phyloP scores from a whole-genome alignment of 1,140 invertebrate species.

The Neotoxoptera formosana region DNA sequence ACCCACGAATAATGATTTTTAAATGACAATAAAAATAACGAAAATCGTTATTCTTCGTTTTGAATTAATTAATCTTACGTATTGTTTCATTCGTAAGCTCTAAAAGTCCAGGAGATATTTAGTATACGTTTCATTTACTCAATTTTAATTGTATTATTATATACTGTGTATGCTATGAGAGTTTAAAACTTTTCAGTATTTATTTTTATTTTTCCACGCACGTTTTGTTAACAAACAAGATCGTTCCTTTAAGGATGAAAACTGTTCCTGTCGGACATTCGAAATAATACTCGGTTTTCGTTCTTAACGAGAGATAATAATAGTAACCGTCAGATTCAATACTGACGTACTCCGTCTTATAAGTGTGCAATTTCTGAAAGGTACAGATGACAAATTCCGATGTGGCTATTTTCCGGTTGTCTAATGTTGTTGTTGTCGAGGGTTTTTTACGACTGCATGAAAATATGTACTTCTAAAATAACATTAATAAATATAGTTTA shows the following conservation, averaged over 20 bases:
- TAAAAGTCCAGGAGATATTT: too few relatives aligned
- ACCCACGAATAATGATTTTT: too few relatives aligned
- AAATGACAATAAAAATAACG: too few relatives aligned
- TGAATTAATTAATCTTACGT: too few relatives aligned
- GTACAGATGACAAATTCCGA: background rate
- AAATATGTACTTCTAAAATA: background rate
- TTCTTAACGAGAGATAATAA: background rate
- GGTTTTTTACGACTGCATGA: background rate
- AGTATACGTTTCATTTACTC: too few relatives aligned
- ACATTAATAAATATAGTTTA: slow-evolving; percentile 33
- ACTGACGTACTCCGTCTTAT: background rate
- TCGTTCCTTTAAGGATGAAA: background rate
- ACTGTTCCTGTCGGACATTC: background rate
- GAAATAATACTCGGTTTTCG: background rate
- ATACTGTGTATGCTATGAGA: background rate
- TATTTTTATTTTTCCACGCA: background rate
- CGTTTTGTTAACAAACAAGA: background rate
- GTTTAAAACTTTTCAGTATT: background rate
- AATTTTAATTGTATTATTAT: background rate
- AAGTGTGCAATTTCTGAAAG: background rate
- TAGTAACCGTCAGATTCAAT: background rate
- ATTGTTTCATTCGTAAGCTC: too few relatives aligned
- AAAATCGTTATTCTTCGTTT: background rate
- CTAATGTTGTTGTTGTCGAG: slow-evolving; percentile 15
- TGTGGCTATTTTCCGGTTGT: background rate